Conservation (phyloP, 1,140 invertebrate genomes). For the Brachionus plicatilis region DNA sequence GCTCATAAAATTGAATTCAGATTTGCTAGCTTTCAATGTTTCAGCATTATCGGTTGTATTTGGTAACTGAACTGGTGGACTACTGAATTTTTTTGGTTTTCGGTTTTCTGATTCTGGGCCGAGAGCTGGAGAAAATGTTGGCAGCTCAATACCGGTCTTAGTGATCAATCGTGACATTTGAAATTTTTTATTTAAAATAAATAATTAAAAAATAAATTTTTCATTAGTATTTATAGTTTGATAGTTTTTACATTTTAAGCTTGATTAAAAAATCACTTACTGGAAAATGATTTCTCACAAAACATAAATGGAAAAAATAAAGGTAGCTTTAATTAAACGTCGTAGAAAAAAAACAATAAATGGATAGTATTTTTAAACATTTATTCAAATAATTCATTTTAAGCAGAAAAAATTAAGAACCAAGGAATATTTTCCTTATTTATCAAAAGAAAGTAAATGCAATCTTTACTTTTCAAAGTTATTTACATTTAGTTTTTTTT, state of each 20-base stretch:
- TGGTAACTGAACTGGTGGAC: neutral
- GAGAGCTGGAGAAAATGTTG: conserved; percentile 6
- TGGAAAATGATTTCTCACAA: neutral
- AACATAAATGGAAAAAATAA: neutral
- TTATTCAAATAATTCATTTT: neutral
- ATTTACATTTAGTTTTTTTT: neutral
- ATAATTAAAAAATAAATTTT: neutral
- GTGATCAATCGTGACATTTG: neutral
- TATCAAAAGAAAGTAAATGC: neutral
- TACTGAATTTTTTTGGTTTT: neutral
- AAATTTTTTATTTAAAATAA: neutral
- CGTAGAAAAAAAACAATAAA: neutral
- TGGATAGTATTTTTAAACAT: neutral
- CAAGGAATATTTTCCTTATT: neutral
- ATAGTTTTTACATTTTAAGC: neutral
- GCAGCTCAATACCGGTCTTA: neutral
- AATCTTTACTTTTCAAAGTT: neutral
- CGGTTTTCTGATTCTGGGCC: neutral
- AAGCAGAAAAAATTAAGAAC: neutral
- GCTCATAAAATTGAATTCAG: neutral
- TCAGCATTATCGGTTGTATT: neutral
- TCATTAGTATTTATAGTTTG: neutral
- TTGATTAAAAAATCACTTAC: neutral
- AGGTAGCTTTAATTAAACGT: neutral
- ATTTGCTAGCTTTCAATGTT: neutral